Evolutionary conservation across 2,113 vertebrate species (phyloP).

Genomic region (Sinocyclocheilus anophthalmus): DNA sequence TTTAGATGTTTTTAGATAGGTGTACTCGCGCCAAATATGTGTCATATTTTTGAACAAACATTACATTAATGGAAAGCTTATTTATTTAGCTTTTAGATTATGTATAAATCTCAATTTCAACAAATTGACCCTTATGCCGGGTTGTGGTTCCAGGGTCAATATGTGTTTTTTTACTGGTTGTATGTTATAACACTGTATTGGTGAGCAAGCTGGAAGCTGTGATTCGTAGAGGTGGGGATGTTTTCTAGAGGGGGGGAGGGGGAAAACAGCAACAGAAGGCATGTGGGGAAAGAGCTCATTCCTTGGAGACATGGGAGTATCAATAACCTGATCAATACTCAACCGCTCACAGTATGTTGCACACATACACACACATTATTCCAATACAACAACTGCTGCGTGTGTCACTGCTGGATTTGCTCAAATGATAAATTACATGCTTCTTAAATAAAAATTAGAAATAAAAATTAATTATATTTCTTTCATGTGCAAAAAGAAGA

Average conservation of each 20-base stretch:
- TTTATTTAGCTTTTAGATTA: no score
- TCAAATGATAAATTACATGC: neutral
- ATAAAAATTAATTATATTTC: neutral
- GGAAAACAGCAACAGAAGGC: constrained; percentile 42
- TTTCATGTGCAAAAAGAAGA: neutral
- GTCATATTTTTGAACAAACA: no score
- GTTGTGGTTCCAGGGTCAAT: no score
- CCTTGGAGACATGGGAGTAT: constrained; percentile 51
- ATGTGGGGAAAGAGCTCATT: constrained; percentile 28
- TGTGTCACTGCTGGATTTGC: constrained; percentile 8
- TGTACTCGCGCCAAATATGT: no score
- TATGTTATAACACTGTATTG: neutral
- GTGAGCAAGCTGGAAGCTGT: neutral
- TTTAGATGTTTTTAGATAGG: no score
- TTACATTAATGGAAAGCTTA: no score
- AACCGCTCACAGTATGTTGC: constrained; percentile 46
- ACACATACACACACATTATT: neutral
- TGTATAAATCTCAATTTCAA: no score
- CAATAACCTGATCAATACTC: constrained; percentile 58
- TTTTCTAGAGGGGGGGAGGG: no score
- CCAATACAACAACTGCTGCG: constrained; percentile 17
- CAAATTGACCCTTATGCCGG: no score
- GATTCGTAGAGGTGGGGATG: no score
- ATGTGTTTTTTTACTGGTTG: neutral
- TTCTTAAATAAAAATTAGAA: neutral